Percentiles rank a stretch among this genome's conserved stretches.
Evolutionary conservation across 2,888 invertebrate genomes (phyloP).

Genomic region (Margaritifera margaritifera): DNA sequence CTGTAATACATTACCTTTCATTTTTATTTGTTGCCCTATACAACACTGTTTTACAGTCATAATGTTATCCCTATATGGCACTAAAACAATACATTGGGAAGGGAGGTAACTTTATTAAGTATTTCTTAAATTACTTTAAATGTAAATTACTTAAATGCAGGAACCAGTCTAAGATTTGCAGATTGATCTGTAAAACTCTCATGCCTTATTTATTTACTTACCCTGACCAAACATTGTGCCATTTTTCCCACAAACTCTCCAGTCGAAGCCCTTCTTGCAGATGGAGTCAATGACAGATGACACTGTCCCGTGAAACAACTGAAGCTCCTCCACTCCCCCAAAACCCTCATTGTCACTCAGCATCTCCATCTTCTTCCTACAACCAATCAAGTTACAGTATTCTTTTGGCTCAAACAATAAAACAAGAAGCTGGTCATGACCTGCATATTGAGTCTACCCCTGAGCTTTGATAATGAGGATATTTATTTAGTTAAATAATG

Average conservation of each 20-base stretch:
- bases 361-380: constrained; percentile 60
- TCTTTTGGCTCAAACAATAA: not conserved
- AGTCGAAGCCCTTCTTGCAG: constrained; percentile 53
- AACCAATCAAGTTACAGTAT: constrained; percentile 11
- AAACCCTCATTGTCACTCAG: constrained; percentile 55
- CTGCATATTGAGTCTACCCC: not conserved
- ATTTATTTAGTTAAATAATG: too few relatives aligned
- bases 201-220: constrained; percentile 12
- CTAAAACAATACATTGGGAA: too few relatives aligned
- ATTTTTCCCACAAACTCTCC: constrained; percentile 53
- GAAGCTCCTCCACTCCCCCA: constrained; percentile 49
- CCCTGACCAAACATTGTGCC: constrained; percentile 54
- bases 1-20: too few relatives aligned
- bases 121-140: too few relatives aligned
- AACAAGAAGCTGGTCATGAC: too few relatives aligned
- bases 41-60: too few relatives aligned
- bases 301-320: constrained; percentile 51
- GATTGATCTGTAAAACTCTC: not conserved
- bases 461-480: too few relatives aligned
- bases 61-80: too few relatives aligned
- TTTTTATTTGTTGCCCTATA: too few relatives aligned
- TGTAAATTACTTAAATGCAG: too few relatives aligned
- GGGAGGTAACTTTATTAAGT: too few relatives aligned
- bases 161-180: too few relatives aligned
- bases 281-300: constrained; percentile 46